Evolutionary conservation across 2,888 invertebrate genomes (phyloP), one percentile per base, ranked within the genome.

Genomic region (Tortricodes alternella): DNA sequence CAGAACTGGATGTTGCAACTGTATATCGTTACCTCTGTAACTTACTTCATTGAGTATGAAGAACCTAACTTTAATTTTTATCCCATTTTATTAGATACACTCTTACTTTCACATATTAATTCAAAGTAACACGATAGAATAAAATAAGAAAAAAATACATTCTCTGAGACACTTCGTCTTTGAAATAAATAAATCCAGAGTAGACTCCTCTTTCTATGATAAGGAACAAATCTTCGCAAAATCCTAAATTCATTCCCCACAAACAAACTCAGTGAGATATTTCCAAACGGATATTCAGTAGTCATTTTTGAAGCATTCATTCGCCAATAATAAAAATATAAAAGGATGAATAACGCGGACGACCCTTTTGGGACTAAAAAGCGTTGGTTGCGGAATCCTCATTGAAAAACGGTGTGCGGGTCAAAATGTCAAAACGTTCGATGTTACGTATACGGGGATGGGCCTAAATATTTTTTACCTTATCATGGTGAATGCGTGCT

Each of bases 251-350:
- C 38, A 38, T 38, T 16, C 8, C 35, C 49, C 44, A 24, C 43
- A 44, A 44, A 53, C 35, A 52, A 56, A 63, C 67, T 61, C 64
- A 62, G 53, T 50, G 69, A 67, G 70, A 76, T 72, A 74, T 77
- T 78, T 71, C 70, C 75, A 76, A 80, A 81, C 78, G 76, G 74
- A 76, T 78, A 78, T 84, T 79, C 78, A 73, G 70, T 73, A 73
- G 74, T 73, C 74, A 76, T 72, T 75, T 78, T 80, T 77, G 68
- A 74, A 74, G 76, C 73, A 70, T 83, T 80, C 78, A 84, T 80
- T 82, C 74, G 61, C 65, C 75, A 78, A 74, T 82, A 79, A 82
- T 83, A 79, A 80, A 83, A 83, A 85, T 80, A 82, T 84, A 81
- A 83, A 85, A 84, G 76, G 72, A 65, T 64, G 74, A 78, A 77